Base-by-base conservation (phyloP, 1,140 invertebrate species). In the Bombus picipes region DNA sequence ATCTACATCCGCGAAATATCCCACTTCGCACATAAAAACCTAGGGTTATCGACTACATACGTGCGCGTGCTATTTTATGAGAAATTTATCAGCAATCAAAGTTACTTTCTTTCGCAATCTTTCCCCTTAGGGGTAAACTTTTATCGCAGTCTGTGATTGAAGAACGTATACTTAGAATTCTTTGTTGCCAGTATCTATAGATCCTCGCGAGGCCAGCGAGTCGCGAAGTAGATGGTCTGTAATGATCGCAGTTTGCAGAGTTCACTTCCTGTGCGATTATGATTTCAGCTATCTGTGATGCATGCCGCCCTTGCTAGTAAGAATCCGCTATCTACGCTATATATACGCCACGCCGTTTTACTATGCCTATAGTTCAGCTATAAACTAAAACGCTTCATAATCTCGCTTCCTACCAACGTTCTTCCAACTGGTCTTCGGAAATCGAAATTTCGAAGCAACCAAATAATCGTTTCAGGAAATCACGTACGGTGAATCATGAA, bases 241-340 rank as follows among this genome's bases (percentile, higher is more conserved):
- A 73, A 82, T 57, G 57, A 76, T 41, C 28, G 32, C 28, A 68
- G 34, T 68, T 83, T n/a, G 41, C 62, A 32, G 59, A 68, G 81
- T 82, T 83, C 73, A n/a, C 81, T 75, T 65, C 81, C 37, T 75
- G 43, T 77, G 32, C 22, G 72, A 77, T 83, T 57, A 83, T 53
- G 41, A 77, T 83, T 74, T 77, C 15, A 53, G 34, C 32, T 83
- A 68, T 34, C 43, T 39, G 18, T 77, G 43, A 83, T 74, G 43
- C 74, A 53, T 8, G 62, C 41, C 34, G 13, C 73, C 28, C 18
- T 41, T 37, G 39, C 37, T 9, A 32, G 37, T 39, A 32, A 72
- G 62, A 79, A 28, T 39, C n/a, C 47, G 34, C 18, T 15, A 13
- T 43, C 57, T 72, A 37, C 28, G n/a, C 57, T 12, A 28, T 28